A percentile compares a stretch with the other conserved stretches of the same genome.
Conservation (phyloP, 2,888 invertebrate genomes). For the Neelides folsomi region DNA sequence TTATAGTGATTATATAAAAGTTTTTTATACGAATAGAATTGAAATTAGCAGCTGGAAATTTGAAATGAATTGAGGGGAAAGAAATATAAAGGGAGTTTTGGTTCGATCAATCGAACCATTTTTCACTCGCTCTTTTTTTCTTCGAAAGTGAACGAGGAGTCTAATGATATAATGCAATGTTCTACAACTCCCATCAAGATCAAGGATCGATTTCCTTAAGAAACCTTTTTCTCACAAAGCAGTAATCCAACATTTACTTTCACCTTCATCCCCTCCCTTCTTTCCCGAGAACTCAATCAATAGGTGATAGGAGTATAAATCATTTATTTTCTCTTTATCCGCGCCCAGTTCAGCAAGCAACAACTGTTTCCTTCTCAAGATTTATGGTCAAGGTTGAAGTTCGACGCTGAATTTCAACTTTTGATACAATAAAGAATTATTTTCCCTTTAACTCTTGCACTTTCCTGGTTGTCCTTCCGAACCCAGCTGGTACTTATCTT, state of each 20-base stretch:
- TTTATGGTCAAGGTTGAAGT: too few relatives aligned
- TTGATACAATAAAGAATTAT: too few relatives aligned
- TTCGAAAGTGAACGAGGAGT: neutral
- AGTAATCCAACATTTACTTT: slow-evolving; percentile 6
- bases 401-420: too few relatives aligned
- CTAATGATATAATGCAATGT: neutral
- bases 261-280: slow-evolving; percentile 5
- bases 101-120: slow-evolving; percentile 9
- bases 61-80: slow-evolving; percentile 11
- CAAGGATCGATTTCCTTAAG: slow-evolving; percentile 6
- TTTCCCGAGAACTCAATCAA: neutral
- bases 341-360: too few relatives aligned
- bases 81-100: neutral
- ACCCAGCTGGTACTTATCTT: too few relatives aligned
- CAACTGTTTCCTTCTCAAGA: too few relatives aligned
- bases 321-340: too few relatives aligned
- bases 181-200: neutral
- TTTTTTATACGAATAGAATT: slow-evolving; percentile 6
- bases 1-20: too few relatives aligned
- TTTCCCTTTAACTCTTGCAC: too few relatives aligned
- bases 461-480: too few relatives aligned
- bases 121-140: neutral
- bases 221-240: neutral
- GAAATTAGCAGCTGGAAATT: slow-evolving; percentile 10
- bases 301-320: neutral